Conservation (phyloP, 2,888 invertebrate species). For the Myopa tessellatipennis region DNA sequence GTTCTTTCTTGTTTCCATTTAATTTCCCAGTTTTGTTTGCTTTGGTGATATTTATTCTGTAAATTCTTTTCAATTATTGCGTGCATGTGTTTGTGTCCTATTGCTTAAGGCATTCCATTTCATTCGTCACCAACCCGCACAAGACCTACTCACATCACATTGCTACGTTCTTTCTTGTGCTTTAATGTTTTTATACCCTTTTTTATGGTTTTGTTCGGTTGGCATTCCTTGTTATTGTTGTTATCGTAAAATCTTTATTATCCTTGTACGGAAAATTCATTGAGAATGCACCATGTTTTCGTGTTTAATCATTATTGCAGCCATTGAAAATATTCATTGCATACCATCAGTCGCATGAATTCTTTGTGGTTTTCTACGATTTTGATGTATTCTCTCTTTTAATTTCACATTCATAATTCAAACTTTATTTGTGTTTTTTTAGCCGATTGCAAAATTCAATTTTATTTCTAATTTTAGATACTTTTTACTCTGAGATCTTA, state of each 20-base stretch:
- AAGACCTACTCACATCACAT: neutral
- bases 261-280: neutral
- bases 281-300: neutral
- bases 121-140: neutral
- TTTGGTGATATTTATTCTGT: neutral
- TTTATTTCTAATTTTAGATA: too few relatives aligned
- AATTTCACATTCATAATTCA: too few relatives aligned
- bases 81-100: neutral
- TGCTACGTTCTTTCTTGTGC: neutral
- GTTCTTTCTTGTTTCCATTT: constrained; percentile 1
- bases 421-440: too few relatives aligned
- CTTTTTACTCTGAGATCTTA: too few relatives aligned
- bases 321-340: constrained; percentile 5
- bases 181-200: constrained; percentile 14
- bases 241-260: neutral
- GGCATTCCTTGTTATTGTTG: neutral
- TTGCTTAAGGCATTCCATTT: neutral
- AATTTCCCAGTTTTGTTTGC: constrained; percentile 13
- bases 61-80: neutral
- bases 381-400: too few relatives aligned
- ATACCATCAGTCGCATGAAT: neutral
- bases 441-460: too few relatives aligned
- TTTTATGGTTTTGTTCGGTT: neutral
- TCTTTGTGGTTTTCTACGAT: neutral
- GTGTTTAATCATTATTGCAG: neutral